phyloP scores from a whole-genome alignment of 2,113 vertebrate species.

The Dipodomys ordii region DNA sequence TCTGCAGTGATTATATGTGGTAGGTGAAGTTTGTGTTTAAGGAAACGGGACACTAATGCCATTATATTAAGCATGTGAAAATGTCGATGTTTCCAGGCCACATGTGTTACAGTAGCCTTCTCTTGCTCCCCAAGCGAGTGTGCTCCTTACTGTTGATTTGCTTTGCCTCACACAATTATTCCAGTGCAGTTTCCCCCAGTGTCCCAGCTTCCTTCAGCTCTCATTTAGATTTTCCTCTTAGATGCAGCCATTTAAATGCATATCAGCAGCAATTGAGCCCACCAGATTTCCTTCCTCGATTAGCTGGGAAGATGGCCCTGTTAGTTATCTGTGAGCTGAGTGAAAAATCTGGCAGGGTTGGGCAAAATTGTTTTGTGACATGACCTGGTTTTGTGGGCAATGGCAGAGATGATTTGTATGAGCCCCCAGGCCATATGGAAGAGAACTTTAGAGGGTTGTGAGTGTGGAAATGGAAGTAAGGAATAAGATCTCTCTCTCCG shows the following conservation, averaged over 20 bases:
- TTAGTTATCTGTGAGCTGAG: conserved; percentile 72
- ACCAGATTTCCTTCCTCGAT: conserved; percentile 68
- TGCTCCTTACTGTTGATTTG: conserved; percentile 67
- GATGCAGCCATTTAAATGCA: conserved; percentile 81
- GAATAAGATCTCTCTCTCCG: background rate
- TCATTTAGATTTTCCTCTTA: conserved; percentile 77
- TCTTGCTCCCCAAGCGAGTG: conserved; percentile 44
- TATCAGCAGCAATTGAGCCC: conserved; percentile 70
- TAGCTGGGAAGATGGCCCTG: conserved; percentile 72
- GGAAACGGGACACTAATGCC: conserved; percentile 60
- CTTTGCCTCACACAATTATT: conserved; percentile 74
- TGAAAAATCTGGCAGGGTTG: conserved; percentile 51
- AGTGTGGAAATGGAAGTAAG: background rate
- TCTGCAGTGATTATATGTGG: background rate
- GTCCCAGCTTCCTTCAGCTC: conserved; percentile 71
- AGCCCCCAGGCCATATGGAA: background rate
- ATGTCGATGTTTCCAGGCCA: conserved; percentile 17
- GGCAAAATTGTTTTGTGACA: conserved; percentile 54
- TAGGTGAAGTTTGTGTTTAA: conserved; percentile 9
- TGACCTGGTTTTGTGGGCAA: conserved; percentile 57
- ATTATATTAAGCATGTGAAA: conserved; percentile 60
- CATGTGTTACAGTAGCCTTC: background rate
- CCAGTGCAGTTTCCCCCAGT: conserved; percentile 47
- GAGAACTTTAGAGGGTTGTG: background rate
- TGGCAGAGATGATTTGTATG: background rate